These are phyloP conservation scores for Eulemur coronatus DNA, from an alignment of 2,797 vertebrate species.

Conservation along the genomic window DNA sequence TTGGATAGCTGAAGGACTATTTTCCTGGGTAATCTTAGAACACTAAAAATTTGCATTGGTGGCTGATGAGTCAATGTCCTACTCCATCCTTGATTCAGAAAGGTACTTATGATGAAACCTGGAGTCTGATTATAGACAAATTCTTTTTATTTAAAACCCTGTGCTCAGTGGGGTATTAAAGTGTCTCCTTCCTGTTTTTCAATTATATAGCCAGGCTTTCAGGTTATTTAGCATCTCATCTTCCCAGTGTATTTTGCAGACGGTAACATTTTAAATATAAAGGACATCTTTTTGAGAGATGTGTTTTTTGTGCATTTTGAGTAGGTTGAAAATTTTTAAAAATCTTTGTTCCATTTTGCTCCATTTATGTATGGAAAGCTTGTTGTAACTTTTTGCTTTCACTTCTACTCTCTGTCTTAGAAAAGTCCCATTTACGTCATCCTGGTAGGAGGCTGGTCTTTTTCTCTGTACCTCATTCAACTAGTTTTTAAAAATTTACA, in stretches of 20 bases:
- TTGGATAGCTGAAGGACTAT: background rate
- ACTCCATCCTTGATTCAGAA: conserved; percentile 38
- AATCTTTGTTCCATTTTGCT: conserved; percentile 44
- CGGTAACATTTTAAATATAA: conserved; percentile 46
- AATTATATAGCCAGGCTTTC: conserved; percentile 34
- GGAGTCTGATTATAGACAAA: background rate
- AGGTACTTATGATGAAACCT: conserved; percentile 30
- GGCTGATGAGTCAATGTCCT: conserved; percentile 23
- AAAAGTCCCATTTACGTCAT: conserved; percentile 94
- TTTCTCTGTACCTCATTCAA: conserved; percentile 95
- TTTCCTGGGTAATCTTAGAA: background rate
- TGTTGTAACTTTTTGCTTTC: conserved; percentile 61
- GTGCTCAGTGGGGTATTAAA: background rate
- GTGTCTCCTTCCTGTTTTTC: conserved; percentile 41
- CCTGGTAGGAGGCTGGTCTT: conserved; percentile 95
- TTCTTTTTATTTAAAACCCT: conserved; percentile 32
- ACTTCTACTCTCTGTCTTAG: conserved; percentile 82
- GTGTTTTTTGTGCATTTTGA: conserved; percentile 59
- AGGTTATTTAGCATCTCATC: conserved; percentile 52
- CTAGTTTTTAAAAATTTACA: conserved; percentile 93
- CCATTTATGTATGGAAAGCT: conserved; percentile 51
- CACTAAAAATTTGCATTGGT: background rate
- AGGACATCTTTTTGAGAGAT: conserved; percentile 57
- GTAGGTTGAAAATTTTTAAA: conserved; percentile 37
- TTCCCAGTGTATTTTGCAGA: conserved; percentile 41